Conservation (phyloP, 2,888 invertebrate species). For the Aphodius sticticus region DNA sequence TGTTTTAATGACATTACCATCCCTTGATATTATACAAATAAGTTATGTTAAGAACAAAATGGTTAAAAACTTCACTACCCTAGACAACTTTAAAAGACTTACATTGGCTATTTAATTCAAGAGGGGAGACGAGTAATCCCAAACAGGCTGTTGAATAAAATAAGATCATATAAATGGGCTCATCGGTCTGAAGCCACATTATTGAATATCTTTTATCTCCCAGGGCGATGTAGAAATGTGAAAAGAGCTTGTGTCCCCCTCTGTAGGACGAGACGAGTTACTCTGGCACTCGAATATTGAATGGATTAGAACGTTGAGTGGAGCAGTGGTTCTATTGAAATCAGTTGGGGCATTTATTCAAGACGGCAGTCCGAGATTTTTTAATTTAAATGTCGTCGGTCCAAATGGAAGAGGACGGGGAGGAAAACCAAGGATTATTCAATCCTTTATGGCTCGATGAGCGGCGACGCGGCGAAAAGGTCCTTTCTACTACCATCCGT, state of each 20-base stretch:
- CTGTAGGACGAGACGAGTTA: background rate
- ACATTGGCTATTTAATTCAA: background rate
- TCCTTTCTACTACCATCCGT: background rate
- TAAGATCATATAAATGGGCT: background rate
- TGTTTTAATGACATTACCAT: too few species aligned
- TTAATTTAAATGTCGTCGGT: background rate
- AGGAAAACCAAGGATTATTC: conserved; percentile 9
- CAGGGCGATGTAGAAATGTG: background rate
- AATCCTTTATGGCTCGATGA: conserved; percentile 4
- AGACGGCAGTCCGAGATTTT: background rate
- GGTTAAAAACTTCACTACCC: background rate
- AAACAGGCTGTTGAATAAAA: background rate
- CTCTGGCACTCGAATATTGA: background rate
- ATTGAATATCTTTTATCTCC: background rate
- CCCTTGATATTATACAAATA: too few species aligned
- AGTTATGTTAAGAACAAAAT: too few species aligned
- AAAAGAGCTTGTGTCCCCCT: background rate
- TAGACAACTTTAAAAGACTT: background rate
- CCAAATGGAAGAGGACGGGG: background rate
- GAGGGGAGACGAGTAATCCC: background rate
- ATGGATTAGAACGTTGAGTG: background rate
- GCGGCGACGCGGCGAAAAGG: background rate
- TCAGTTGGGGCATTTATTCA: conserved; percentile 4
- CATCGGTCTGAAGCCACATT: background rate
- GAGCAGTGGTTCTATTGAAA: conserved; percentile 4